These are phyloP conservation scores for Molorchus minor DNA, from an alignment of 2,888 invertebrate genomes.

Conservation along the genomic window DNA sequence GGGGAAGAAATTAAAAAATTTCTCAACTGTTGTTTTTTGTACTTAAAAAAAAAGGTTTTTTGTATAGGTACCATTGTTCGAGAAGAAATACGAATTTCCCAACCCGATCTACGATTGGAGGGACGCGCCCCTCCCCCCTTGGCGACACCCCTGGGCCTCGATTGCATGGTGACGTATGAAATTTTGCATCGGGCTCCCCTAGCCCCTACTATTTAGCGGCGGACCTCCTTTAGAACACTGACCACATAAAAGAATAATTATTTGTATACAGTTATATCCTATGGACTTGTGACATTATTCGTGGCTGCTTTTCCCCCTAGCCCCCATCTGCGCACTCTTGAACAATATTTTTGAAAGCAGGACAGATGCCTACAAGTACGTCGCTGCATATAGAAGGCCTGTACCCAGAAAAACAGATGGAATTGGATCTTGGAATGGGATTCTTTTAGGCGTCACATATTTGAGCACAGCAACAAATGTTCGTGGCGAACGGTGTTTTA, in stretches of 20 bases:
- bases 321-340: constrained; percentile 70
- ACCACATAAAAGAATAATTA: not conserved
- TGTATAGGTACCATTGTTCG: too few species aligned
- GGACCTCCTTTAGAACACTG: not conserved
- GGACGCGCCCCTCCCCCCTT: too few species aligned
- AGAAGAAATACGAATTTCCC: too few species aligned
- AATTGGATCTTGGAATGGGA: constrained; percentile 50
- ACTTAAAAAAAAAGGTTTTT: too few species aligned
- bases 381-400: constrained; percentile 45
- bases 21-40: too few species aligned
- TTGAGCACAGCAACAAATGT: constrained; percentile 52
- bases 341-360: constrained; percentile 71
- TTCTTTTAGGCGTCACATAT: constrained; percentile 46
- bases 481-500: too few species aligned
- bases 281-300: constrained; percentile 72
- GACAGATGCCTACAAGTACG: constrained; percentile 47
- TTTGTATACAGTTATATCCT: constrained; percentile 67
- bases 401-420: constrained; percentile 44
- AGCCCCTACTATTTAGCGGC: not conserved
- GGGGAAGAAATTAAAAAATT: too few species aligned
- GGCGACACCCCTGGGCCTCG: too few species aligned
- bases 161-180: too few species aligned
- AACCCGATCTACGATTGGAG: too few species aligned
- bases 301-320: constrained; percentile 72
- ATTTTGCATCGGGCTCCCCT: too few species aligned